Evolutionary conservation across 2,113 vertebrate genomes (phyloP), one percentile per base, ranked within the genome.

Genomic region (Otolemur garnettii): DNA sequence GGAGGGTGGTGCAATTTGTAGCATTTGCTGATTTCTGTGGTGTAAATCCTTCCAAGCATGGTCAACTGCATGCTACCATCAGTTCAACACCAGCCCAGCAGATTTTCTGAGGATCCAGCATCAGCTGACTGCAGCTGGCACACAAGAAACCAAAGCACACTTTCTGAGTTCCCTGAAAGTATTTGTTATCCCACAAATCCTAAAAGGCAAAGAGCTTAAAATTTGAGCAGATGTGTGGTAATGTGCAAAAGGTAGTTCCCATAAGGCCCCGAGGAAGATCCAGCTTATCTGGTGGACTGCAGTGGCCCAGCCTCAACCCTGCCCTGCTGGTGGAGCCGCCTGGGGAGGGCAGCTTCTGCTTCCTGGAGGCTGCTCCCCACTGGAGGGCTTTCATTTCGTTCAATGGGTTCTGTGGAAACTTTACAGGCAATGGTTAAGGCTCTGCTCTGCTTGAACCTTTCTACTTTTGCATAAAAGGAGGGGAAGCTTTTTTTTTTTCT

Each of bases 401-500:
- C 22, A n/a, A 7, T 79, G 17, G n/a, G 55, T 62, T 81, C 90
- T 28, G n/a, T 28, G 87, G 91, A 86, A 95, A 78, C 45, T 55
- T 87, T 12, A 59, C 71, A 68, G 77, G 69, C 64, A 12, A 81
- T 69, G 55, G 38, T 64, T 26, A 69, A 30, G 62, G 53, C 75
- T 72, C 71, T 17, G 55, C 59, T 81, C 77, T 55, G 69, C 18
- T 87, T 82, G 85, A 86, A 81, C 88, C 84, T 95, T 45, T 89
- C 75, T 78, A 80, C 69, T 94, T 95, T 77, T 78, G 95, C 87
- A 91, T 97, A 97, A 95, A 97, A 95, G 94, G 95, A 97, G 97
- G 84, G 95, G 97, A 97, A 92, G 93, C 72, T 91, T 87, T 95
- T 85, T 91, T 50, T 93, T 96, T 96, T 92, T 53, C 59, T 96